Evolutionary conservation across 2,113 vertebrate genomes (phyloP).

Genomic region (Echinops telfairi): DNA sequence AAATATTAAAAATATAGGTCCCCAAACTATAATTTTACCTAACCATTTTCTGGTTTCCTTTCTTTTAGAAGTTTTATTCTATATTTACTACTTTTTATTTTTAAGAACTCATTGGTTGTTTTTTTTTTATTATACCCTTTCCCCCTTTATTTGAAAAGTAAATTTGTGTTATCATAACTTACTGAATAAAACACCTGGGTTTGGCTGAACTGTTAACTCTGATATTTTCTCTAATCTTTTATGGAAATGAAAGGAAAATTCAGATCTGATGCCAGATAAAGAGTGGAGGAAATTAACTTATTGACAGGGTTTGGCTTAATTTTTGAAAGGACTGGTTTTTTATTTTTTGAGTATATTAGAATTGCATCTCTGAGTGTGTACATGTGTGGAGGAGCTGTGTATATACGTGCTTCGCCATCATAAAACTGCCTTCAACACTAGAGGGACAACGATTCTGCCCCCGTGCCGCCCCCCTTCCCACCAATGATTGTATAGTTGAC

Average conservation of each 20-base stretch:
- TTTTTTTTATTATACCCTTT: constrained; percentile 35
- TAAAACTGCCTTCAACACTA: constrained; percentile 31
- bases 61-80: constrained; percentile 49
- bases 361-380: constrained; percentile 47
- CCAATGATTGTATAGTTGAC: constrained; percentile 41
- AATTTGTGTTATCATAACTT: constrained; percentile 25
- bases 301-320: constrained; percentile 22
- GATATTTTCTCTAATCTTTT: constrained; percentile 49
- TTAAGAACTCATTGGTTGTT: constrained; percentile 5
- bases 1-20: constrained; percentile 58
- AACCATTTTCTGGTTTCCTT: constrained; percentile 20
- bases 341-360: constrained; percentile 38
- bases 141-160: constrained; percentile 56
- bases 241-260: constrained; percentile 56
- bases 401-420: constrained; percentile 15
- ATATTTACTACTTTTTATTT: background rate
- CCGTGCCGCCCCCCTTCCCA: too few relatives aligned
- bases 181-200: constrained; percentile 49
- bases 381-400: background rate
- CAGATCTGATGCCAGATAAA: constrained; percentile 44
- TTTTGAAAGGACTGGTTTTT: constrained; percentile 48
- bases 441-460: constrained; percentile 9
- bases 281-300: constrained; percentile 43
- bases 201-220: constrained; percentile 26
- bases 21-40: constrained; percentile 58